These are phyloP conservation scores for Casuarius casuarius DNA, from an alignment of 2,113 vertebrate genomes.

Conservation along the genomic window DNA sequence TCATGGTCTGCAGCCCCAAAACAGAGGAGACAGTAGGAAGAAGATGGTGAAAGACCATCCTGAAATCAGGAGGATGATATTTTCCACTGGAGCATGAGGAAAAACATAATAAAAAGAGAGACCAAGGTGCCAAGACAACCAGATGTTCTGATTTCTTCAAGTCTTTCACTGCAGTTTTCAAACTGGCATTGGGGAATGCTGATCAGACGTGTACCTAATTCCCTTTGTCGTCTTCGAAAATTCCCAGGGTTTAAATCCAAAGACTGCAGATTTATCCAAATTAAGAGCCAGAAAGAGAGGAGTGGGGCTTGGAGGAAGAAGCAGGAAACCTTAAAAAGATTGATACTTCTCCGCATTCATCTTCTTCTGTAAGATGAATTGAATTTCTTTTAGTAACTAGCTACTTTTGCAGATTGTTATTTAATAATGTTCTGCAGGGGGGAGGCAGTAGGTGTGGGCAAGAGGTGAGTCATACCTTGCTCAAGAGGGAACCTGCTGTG, in stretches of 20 bases:
- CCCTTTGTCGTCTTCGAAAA: too few species aligned
- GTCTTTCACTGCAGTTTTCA: too few species aligned
- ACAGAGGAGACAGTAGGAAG: background rate
- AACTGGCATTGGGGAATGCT: too few species aligned
- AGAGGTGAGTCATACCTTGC: constrained; percentile 41
- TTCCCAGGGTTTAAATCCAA: too few species aligned
- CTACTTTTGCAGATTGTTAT: constrained; percentile 27
- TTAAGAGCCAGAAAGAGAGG: background rate
- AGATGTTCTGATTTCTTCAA: too few species aligned
- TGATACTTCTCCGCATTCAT: constrained; percentile 30
- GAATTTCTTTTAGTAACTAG: constrained; percentile 22
- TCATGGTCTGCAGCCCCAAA: background rate
- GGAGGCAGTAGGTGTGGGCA: constrained; percentile 46
- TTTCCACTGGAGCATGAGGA: too few species aligned
- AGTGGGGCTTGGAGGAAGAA: background rate
- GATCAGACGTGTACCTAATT: too few species aligned
- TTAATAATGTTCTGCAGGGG: constrained; percentile 47
- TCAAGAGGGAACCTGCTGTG: constrained; percentile 33
- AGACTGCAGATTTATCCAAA: too few species aligned
- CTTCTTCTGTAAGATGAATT: constrained; percentile 12
- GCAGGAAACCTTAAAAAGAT: constrained; percentile 26
- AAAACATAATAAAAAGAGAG: too few species aligned
- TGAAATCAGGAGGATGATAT: background rate
- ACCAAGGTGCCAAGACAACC: too few species aligned
- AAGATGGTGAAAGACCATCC: background rate